Evolutionary conservation across 2,113 vertebrate species (phyloP).

Genomic region (Chaenocephalus aceratus): DNA sequence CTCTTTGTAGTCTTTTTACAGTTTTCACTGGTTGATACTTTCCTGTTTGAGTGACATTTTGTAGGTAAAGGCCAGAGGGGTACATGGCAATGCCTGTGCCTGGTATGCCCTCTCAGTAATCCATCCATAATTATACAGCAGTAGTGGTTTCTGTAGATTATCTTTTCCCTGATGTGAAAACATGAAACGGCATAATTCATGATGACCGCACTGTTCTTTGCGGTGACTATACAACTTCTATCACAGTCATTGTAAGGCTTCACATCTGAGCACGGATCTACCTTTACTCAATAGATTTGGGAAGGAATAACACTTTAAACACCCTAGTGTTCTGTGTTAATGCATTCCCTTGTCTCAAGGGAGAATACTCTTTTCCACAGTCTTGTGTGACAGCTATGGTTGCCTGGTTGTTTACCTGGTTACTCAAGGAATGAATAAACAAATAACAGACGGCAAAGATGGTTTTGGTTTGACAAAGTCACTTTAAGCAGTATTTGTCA

Average conservation of each 20-base stretch:
- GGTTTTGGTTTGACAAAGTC: background rate
- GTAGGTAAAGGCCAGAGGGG: no score
- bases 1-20: no score
- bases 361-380: slow-evolving; percentile 6
- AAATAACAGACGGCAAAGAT: background rate
- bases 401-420: slow-evolving; percentile 3
- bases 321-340: slow-evolving; percentile 9
- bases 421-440: background rate
- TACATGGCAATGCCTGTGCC: no score
- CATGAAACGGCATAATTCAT: slow-evolving; percentile 37
- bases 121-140: background rate
- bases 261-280: background rate
- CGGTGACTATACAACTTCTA: background rate
- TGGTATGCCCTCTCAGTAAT: no score
- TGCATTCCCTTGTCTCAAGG: slow-evolving; percentile 16
- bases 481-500: background rate
- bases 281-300: slow-evolving; percentile 4
- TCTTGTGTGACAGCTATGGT: background rate
- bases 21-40: no score
- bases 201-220: slow-evolving; percentile 5
- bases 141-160: background rate
- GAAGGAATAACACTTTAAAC: background rate
- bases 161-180: background rate
- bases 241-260: background rate
- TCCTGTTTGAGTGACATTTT: no score